Evolutionary conservation across 1,140 invertebrate genomes (phyloP).

Genomic region (Aethina tumida): DNA sequence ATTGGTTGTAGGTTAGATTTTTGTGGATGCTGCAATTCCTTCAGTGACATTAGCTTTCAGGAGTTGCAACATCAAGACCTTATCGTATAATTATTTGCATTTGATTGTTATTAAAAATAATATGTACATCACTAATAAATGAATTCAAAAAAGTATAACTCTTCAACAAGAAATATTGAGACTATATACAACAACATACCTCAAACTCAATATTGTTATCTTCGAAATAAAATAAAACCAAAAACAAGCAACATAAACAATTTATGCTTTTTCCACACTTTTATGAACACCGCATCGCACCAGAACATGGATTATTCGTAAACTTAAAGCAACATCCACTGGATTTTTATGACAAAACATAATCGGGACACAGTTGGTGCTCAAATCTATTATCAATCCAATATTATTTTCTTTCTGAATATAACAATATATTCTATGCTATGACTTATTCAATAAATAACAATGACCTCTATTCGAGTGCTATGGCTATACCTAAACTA

Average conservation of each 20-base stretch:
- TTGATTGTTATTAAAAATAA: slow-evolving; percentile 12
- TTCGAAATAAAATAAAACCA: slow-evolving; percentile 17
- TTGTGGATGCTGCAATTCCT: not conserved
- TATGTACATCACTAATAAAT: slow-evolving; percentile 14
- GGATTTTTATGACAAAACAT: slow-evolving; percentile 7
- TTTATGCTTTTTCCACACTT: not conserved
- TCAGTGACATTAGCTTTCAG: not conserved
- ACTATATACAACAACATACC: slow-evolving; percentile 21
- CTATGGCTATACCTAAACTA: slow-evolving; percentile 19
- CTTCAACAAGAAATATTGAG: slow-evolving; percentile 20
- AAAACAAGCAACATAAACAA: slow-evolving; percentile 15
- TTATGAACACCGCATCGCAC: slow-evolving; percentile 5
- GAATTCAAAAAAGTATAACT: slow-evolving; percentile 15
- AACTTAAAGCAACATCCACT: slow-evolving; percentile 8
- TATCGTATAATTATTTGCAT: slow-evolving; percentile 18
- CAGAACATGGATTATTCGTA: slow-evolving; percentile 1
- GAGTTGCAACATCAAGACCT: not conserved
- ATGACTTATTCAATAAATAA: slow-evolving; percentile 35
- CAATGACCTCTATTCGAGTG: slow-evolving; percentile 32
- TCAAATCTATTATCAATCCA: too few species aligned
- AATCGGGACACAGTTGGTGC: too few species aligned
- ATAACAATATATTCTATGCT: slow-evolving; percentile 20
- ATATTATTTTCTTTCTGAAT: slow-evolving; percentile 1
- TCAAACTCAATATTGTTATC: slow-evolving; percentile 18
- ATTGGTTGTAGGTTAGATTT: not conserved